Conservation (phyloP, 2,888 invertebrate genomes). For the Eupithecia centaureata region DNA sequence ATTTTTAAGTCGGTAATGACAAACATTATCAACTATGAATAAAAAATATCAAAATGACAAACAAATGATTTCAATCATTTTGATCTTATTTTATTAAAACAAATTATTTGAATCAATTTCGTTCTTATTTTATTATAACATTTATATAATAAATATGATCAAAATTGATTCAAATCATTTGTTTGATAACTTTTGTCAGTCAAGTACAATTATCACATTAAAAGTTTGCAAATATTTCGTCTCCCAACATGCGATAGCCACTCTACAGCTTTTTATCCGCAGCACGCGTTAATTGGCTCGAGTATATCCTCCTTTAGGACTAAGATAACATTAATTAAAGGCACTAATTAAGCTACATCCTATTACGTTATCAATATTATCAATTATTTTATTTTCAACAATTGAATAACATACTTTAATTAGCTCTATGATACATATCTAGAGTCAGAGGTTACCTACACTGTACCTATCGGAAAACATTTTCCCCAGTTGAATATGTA, state of each 20-base stretch:
- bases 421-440: constrained; percentile 69
- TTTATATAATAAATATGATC: too few species aligned
- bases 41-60: too few species aligned
- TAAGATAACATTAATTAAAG: constrained; percentile 30
- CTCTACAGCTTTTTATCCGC: background rate
- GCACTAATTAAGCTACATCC: constrained; percentile 37
- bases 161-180: background rate
- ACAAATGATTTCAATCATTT: too few species aligned
- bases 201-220: background rate
- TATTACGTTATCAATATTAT: constrained; percentile 37
- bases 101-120: too few species aligned
- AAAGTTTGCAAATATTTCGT: background rate
- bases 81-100: too few species aligned
- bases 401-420: constrained; percentile 56
- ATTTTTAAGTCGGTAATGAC: too few species aligned
- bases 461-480: constrained; percentile 58
- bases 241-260: background rate
- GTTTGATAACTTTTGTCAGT: background rate
- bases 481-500: background rate
- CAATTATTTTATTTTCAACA: constrained; percentile 40
- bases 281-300: constrained; percentile 18
- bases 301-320: constrained; percentile 26
- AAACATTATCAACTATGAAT: too few species aligned
- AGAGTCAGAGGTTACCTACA: constrained; percentile 74
- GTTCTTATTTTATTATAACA: too few species aligned